Evolutionary conservation across 2,888 invertebrate species (phyloP), one percentile per base, ranked within the genome.

Genomic region (Cremastinae sp.): DNA sequence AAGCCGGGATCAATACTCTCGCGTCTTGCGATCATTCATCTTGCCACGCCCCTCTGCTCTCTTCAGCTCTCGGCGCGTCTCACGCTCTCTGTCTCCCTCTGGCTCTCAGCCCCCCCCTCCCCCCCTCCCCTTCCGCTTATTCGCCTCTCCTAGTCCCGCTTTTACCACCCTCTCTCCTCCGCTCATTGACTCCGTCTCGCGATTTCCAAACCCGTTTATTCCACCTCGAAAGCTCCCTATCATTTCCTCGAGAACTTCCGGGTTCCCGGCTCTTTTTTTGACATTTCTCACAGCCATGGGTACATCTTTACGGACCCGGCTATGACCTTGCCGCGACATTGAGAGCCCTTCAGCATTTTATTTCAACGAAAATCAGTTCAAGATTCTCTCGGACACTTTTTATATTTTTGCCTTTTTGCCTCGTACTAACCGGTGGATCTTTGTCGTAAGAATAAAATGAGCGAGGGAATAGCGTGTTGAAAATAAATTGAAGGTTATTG

Each of bases 11-110:
- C 89, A 89, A 89, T 89, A 89, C 89, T 89, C 88, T 85, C 86
- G 88, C 89, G 88, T 89, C 89, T 89, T 89, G 88, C 88, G 88
- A 89, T 89, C 89, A 89, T 89, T 89, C 89, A 89, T 89, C 89
- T 89, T 88, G 89, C 89, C 89, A 89, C 89, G 89, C 89, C 89
- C 89, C 89, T 89, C 86, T 86, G 85, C 84, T 86, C 86, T 86
- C 86, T 86, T 84, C 85, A 79, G 79, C 78, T 81, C 80, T 66
- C 83, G 80, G 75, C 74, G 76, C 76, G 69, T 71, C 76, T 78
- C 73, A 75, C 68, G 80, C 72, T 78, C 78, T 56, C 76, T 75
- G 68, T 75, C 64, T 71, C 38, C 76, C 70, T 76, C 79, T 79
- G 78, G 79, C 72, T 75, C 77, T 81, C 62, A 69, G 65, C 70